phyloP scores from a whole-genome alignment of 2,888 invertebrate species.

The Folsomia candida region DNA sequence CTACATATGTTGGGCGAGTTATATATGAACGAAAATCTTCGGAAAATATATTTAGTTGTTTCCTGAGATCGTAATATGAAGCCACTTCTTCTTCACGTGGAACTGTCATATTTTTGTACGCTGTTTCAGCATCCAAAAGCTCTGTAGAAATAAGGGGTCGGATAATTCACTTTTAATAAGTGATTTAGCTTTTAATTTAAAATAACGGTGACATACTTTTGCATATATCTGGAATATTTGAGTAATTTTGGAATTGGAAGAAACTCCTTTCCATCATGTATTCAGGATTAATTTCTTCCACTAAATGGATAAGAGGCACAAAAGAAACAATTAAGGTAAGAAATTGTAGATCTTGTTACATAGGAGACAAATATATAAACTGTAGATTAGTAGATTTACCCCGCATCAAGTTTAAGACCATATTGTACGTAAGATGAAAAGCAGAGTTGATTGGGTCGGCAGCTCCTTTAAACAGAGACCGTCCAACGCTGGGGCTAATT shows the following conservation, averaged over 20 bases:
- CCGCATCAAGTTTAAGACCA: slow-evolving; percentile 92
- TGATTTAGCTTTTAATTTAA: background rate
- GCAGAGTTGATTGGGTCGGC: slow-evolving; percentile 98
- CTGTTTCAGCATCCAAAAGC: slow-evolving; percentile 65
- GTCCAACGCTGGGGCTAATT: slow-evolving; percentile 64
- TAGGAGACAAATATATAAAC: no score
- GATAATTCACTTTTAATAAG: background rate
- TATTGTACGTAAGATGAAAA: slow-evolving; percentile 98
- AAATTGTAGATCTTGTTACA: no score
- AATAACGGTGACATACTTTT: slow-evolving; percentile 66
- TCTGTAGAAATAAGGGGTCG: slow-evolving; percentile 57
- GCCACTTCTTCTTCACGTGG: slow-evolving; percentile 72
- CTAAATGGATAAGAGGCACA: no score
- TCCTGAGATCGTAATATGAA: slow-evolving; percentile 79
- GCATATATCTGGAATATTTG: slow-evolving; percentile 83
- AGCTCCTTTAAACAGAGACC: slow-evolving; percentile 67
- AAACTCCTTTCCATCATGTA: slow-evolving; percentile 98
- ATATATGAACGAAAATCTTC: slow-evolving; percentile 74
- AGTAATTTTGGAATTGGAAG: slow-evolving; percentile 98
- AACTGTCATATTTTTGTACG: slow-evolving; percentile 65
- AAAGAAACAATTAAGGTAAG: no score
- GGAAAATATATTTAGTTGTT: slow-evolving; percentile 73
- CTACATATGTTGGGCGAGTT: slow-evolving; percentile 75
- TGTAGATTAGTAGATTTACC: no score
- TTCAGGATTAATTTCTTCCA: slow-evolving; percentile 99